Evolutionary conservation across 2,888 invertebrate genomes (phyloP).

Genomic region (Myopa tessellatipennis): DNA sequence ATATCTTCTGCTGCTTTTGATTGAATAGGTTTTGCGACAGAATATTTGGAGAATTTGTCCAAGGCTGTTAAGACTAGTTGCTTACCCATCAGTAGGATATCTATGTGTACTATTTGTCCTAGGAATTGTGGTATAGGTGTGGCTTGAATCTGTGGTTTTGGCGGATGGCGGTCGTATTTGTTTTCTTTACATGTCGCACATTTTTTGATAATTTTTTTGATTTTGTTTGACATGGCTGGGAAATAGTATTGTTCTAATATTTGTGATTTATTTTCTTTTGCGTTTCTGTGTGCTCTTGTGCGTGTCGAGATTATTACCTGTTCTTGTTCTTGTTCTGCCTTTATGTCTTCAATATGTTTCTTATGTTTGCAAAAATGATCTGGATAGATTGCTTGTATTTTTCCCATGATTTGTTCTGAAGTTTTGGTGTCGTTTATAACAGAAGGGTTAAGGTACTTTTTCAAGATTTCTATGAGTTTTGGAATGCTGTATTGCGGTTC

Average conservation of each 20-base stretch:
- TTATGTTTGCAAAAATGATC: slow-evolving; percentile 31
- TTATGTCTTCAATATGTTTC: slow-evolving; percentile 2
- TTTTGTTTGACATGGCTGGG: background rate
- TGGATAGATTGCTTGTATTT: slow-evolving; percentile 36
- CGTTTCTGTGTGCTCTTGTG: background rate
- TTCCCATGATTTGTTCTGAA: slow-evolving; percentile 24
- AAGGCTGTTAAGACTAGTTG: background rate
- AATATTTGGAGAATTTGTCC: slow-evolving; percentile 18
- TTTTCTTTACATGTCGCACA: background rate
- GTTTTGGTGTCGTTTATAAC: slow-evolving; percentile 36
- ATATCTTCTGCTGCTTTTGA: slow-evolving; percentile 13
- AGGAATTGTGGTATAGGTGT: slow-evolving; percentile 3
- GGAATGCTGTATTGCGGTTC: slow-evolving; percentile 19
- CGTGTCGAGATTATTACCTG: background rate
- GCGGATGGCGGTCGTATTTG: background rate
- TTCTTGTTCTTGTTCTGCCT: background rate
- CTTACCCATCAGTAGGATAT: background rate
- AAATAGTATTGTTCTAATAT: slow-evolving; percentile 17
- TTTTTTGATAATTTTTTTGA: background rate
- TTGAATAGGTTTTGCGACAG: background rate
- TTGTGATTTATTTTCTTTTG: slow-evolving; percentile 14
- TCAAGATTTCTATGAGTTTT: slow-evolving; percentile 26
- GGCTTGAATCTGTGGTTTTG: background rate
- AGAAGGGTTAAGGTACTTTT: slow-evolving; percentile 31
- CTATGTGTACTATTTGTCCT: background rate